These are phyloP conservation scores for Agelas oroides DNA, from an alignment of 37 sponge, comb jelly and placozoan species.

Conservation along the genomic window DNA sequence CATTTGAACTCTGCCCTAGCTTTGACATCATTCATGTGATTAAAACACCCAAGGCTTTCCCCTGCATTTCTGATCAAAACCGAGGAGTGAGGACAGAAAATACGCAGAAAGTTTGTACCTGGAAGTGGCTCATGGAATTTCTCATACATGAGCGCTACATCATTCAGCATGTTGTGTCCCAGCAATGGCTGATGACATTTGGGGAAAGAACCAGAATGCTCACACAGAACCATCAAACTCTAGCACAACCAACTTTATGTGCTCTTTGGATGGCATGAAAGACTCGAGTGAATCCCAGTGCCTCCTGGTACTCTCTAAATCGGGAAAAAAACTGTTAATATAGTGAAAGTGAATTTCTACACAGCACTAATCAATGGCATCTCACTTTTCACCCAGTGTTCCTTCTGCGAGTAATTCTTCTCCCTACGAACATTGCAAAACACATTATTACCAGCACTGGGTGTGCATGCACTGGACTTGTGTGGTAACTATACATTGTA, in stretches of 20 bases:
- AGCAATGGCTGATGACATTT: slow-evolving; percentile 68
- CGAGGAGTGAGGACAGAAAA: neutral
- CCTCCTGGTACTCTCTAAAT: neutral
- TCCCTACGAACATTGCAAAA: neutral
- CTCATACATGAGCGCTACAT: slow-evolving; percentile 77
- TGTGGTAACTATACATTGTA: neutral
- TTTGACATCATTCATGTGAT: no score
- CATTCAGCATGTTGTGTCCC: slow-evolving; percentile 90
- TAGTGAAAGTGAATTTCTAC: no score
- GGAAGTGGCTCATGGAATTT: slow-evolving; percentile 82
- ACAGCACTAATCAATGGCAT: no score
- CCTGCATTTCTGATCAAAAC: no score
- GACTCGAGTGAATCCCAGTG: slow-evolving; percentile 64
- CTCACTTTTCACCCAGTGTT: neutral
- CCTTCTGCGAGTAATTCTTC: neutral
- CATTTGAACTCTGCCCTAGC: no score
- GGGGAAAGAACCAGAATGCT: neutral
- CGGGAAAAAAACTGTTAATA: neutral
- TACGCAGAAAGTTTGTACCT: slow-evolving; percentile 21
- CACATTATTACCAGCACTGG: neutral
- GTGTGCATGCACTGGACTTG: neutral
- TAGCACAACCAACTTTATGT: slow-evolving; percentile 66
- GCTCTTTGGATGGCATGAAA: slow-evolving; percentile 51
- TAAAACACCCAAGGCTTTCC: no score
- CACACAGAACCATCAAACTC: neutral